A percentile compares a stretch with the other conserved stretches of the same genome.
Conservation (phyloP, 2,113 vertebrate genomes). For the Ceuthmochares aereus region DNA sequence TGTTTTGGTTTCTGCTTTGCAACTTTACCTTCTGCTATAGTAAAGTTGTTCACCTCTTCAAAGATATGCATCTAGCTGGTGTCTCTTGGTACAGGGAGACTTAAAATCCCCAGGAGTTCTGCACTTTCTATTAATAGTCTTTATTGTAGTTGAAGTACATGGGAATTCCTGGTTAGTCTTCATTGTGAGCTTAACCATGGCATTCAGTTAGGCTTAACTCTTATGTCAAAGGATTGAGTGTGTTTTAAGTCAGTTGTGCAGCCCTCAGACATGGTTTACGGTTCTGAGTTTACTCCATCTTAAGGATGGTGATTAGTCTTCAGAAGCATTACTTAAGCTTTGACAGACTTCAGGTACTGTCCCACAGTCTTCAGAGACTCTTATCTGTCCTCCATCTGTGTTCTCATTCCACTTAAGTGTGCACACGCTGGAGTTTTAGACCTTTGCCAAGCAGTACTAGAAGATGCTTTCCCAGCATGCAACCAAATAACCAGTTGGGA, state of each 20-base stretch:
- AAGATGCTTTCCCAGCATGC: not conserved
- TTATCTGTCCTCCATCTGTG: not conserved
- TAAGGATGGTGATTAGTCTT: not conserved
- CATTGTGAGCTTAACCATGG: not conserved
- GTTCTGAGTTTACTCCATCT: not conserved
- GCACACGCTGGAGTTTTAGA: accelerated
- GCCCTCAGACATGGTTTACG: not conserved
- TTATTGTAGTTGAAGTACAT: not conserved
- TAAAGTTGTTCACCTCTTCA: not conserved
- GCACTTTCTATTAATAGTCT: not conserved
- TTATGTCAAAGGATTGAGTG: accelerated
- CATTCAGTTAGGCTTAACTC: not conserved
- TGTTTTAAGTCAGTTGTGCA: not conserved
- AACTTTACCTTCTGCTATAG: not conserved
- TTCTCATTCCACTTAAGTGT: not conserved
- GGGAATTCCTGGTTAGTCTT: not conserved
- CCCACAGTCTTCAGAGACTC: not conserved
- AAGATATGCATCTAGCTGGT: not conserved
- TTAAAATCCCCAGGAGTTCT: not conserved
- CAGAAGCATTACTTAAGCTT: not conserved
- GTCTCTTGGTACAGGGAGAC: not conserved
- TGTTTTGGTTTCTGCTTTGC: not conserved
- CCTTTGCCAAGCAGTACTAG: not conserved
- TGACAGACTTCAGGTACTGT: not conserved
- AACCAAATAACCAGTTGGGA: not conserved